Evolutionary conservation across 2,888 invertebrate genomes (phyloP).

Genomic region (Dolichomitus sp.): DNA sequence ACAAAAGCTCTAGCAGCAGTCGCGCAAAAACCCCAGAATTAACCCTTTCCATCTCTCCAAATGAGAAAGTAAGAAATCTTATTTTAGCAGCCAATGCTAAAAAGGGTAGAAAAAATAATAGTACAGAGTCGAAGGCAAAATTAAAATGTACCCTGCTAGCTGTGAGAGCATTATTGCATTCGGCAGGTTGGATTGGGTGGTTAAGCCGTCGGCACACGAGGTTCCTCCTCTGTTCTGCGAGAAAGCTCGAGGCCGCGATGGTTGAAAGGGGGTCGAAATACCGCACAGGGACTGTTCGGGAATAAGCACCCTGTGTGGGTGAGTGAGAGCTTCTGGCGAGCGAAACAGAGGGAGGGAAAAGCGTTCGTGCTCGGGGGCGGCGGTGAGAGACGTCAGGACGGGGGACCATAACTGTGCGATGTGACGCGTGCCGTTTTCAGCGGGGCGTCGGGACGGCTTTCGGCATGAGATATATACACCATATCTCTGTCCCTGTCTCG

Average conservation of each 20-base stretch:
- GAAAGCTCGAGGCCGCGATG: slow-evolving; percentile 16
- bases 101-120: slow-evolving; percentile 23
- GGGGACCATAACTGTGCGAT: slow-evolving; percentile 74
- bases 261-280: slow-evolving; percentile 49
- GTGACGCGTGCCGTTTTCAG: slow-evolving; percentile 84
- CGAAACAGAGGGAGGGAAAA: slow-evolving; percentile 44
- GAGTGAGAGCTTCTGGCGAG: slow-evolving; percentile 50
- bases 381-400: slow-evolving; percentile 57
- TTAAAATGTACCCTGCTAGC: slow-evolving; percentile 66
- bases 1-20: slow-evolving; percentile 17
- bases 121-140: slow-evolving; percentile 48
- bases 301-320: slow-evolving; percentile 18
- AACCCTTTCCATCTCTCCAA: slow-evolving; percentile 53
- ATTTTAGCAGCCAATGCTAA: slow-evolving; percentile 46
- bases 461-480: slow-evolving; percentile 66
- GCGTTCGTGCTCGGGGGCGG: slow-evolving; percentile 45
- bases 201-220: slow-evolving; percentile 48
- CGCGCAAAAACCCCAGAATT: background rate
- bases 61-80: slow-evolving; percentile 55
- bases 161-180: background rate
- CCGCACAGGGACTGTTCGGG: slow-evolving; percentile 29
- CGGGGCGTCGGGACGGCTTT: slow-evolving; percentile 81
- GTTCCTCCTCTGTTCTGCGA: slow-evolving; percentile 17
- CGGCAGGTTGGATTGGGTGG: slow-evolving; percentile 44
- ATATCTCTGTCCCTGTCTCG: slow-evolving; percentile 38